These are phyloP conservation scores for Chaenogobius annularis DNA, from an alignment of 2,113 vertebrate genomes.

Conservation along the genomic window DNA sequence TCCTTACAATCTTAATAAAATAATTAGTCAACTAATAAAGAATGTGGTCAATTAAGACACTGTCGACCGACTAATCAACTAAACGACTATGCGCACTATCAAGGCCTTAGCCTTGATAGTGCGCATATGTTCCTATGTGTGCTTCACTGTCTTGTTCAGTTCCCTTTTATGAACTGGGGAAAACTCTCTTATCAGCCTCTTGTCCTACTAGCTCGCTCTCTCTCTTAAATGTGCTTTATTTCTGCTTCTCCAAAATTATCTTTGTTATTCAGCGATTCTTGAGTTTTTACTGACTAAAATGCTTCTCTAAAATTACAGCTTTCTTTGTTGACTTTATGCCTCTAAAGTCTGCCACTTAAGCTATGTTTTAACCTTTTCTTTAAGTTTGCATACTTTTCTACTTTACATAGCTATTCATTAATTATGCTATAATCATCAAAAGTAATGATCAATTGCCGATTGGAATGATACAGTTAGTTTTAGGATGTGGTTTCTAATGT, in stretches of 20 bases:
- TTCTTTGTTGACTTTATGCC: neutral
- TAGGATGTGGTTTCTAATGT: slow-evolving; percentile 1
- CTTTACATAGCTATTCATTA: neutral
- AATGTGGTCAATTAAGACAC: too few relatives aligned
- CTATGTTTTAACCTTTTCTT: neutral
- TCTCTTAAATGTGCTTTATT: neutral
- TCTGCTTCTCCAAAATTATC: slow-evolving; percentile 10
- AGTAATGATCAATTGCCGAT: neutral
- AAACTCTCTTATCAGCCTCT: slow-evolving; percentile 13
- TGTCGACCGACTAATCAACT: too few relatives aligned
- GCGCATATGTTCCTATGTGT: too few relatives aligned
- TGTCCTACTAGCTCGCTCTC: slow-evolving; percentile 13
- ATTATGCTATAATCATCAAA: neutral
- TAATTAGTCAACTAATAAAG: too few relatives aligned
- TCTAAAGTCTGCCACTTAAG: neutral
- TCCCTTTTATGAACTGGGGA: slow-evolving; percentile 16
- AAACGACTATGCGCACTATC: too few relatives aligned
- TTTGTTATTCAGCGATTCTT: neutral
- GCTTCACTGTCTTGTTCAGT: neutral
- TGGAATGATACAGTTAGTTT: neutral
- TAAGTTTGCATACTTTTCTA: neutral
- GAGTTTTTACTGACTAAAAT: slow-evolving; percentile 5
- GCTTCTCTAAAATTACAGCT: neutral
- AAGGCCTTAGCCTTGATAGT: too few relatives aligned
- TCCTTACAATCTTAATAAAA: too few relatives aligned